These are phyloP conservation scores for Rhopalosiphum nymphaeae DNA, from an alignment of 2,888 invertebrate species.

Conservation along the genomic window DNA sequence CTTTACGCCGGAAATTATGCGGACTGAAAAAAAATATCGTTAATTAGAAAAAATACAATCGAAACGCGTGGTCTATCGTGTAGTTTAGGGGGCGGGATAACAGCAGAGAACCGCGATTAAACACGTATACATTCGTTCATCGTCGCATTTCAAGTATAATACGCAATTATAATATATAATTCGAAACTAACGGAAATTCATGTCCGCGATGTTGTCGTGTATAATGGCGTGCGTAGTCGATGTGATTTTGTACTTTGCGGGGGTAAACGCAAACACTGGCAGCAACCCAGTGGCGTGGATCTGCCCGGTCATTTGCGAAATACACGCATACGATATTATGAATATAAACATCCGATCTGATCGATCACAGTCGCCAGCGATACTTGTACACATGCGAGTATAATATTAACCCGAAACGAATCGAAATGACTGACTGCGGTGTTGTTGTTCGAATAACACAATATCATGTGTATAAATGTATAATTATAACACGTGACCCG, in stretches of 20 bases:
- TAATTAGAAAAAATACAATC: conserved; percentile 29
- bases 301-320: conserved; percentile 22
- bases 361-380: neutral
- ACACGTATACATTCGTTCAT: neutral
- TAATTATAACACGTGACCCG: neutral
- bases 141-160: neutral
- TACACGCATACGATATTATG: neutral
- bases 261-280: neutral
- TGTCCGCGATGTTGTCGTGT: neutral
- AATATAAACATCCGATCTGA: neutral
- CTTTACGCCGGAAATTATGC: conserved; percentile 31
- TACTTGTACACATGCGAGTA: neutral
- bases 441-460: neutral
- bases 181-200: neutral
- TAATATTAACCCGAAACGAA: conserved; percentile 42
- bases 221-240: neutral
- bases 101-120: neutral
- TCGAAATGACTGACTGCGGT: neutral
- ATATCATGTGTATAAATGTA: neutral
- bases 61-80: neutral
- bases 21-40: neutral
- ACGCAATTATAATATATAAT: neutral
- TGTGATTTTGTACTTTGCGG: neutral
- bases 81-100: neutral
- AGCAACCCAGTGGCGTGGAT: neutral